Conservation (phyloP, 2,888 invertebrate genomes). For the Stegana nigrithorax region DNA sequence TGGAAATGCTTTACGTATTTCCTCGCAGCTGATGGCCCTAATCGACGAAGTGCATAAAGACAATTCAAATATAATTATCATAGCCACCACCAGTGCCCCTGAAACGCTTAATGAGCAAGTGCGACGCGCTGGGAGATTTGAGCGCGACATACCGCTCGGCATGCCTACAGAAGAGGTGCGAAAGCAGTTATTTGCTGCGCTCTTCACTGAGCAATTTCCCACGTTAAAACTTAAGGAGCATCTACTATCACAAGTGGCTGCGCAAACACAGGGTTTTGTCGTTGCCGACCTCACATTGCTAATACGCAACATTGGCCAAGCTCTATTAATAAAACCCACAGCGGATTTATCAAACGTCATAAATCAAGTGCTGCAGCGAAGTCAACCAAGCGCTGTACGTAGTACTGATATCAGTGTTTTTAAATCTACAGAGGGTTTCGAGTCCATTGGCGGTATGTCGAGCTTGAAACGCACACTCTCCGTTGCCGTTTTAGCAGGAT, state of each 20-base stretch:
- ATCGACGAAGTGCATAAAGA: slow-evolving; percentile 69
- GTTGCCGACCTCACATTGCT: slow-evolving; percentile 71
- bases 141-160: slow-evolving; percentile 71
- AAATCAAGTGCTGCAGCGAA: slow-evolving; percentile 28
- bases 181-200: slow-evolving; percentile 63
- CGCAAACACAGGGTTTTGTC: slow-evolving; percentile 72
- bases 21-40: slow-evolving; percentile 68
- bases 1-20: slow-evolving; percentile 65
- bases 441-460: slow-evolving; percentile 72
- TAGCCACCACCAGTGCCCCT: slow-evolving; percentile 71
- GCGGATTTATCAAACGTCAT: slow-evolving; percentile 28
- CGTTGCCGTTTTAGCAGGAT: slow-evolving; percentile 72
- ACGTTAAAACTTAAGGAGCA: slow-evolving; percentile 26
- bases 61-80: slow-evolving; percentile 67
- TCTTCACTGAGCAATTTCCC: slow-evolving; percentile 38
- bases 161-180: slow-evolving; percentile 69
- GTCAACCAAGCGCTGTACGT: slow-evolving; percentile 66
- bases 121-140: slow-evolving; percentile 71
- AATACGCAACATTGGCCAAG: slow-evolving; percentile 63
- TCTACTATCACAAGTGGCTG: slow-evolving; percentile 61
- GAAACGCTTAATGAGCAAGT: slow-evolving; percentile 69
- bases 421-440: slow-evolving; percentile 67
- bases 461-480: slow-evolving; percentile 70
- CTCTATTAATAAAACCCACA: slow-evolving; percentile 29
- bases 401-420: slow-evolving; percentile 69